phyloP scores from a whole-genome alignment of 2,888 invertebrate species.

The Ennomos fuscantarius region DNA sequence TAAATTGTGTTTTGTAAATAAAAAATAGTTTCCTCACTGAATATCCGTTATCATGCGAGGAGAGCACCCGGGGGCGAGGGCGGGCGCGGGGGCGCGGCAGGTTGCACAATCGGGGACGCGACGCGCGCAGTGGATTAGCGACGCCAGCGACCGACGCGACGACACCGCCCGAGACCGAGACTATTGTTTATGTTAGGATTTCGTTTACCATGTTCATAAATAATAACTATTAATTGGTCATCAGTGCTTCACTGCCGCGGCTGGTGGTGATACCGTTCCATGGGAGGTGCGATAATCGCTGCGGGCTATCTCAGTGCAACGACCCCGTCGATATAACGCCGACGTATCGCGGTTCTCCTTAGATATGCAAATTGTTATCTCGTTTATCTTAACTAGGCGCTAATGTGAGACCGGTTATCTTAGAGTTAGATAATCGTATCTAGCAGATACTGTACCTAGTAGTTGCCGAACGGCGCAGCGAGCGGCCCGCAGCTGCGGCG shows the following conservation, averaged over 20 bases:
- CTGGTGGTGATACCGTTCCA: slow-evolving; percentile 9
- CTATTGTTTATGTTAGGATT: too few relatives aligned
- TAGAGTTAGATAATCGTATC: slow-evolving; percentile 78
- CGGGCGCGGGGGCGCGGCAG: too few relatives aligned
- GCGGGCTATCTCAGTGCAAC: slow-evolving; percentile 51
- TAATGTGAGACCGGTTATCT: slow-evolving; percentile 80
- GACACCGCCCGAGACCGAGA: too few relatives aligned
- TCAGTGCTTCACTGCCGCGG: neutral
- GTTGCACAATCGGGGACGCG: too few relatives aligned
- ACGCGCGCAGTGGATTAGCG: too few relatives aligned
- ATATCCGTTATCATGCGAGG: too few relatives aligned
- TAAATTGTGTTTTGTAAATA: too few relatives aligned
- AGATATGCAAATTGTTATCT: slow-evolving; percentile 84
- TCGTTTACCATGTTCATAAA: too few relatives aligned
- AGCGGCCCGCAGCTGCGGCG: slow-evolving; percentile 8
- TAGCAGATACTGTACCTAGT: slow-evolving; percentile 74
- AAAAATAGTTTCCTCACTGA: too few relatives aligned
- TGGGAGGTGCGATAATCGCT: slow-evolving; percentile 26
- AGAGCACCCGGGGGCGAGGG: too few relatives aligned
- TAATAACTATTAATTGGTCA: neutral
- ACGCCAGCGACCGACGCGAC: too few relatives aligned
- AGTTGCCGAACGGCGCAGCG: slow-evolving; percentile 50
- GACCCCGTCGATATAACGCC: slow-evolving; percentile 66
- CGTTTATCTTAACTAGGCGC: slow-evolving; percentile 81
- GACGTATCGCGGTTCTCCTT: slow-evolving; percentile 63